These are phyloP conservation scores for Psittacula echo DNA, from an alignment of 2,797 vertebrate genomes.

Conservation along the genomic window DNA sequence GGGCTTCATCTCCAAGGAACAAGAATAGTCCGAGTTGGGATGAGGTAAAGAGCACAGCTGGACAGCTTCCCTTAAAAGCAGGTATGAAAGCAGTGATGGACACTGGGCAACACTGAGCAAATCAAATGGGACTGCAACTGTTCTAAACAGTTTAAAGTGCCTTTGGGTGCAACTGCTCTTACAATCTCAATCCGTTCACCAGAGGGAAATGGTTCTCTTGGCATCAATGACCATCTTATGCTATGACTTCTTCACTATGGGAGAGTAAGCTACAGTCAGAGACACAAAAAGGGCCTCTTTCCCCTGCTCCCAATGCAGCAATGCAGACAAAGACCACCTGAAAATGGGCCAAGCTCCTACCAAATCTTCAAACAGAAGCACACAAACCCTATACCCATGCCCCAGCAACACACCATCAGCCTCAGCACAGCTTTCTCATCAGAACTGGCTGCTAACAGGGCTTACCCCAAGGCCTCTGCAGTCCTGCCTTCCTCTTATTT, in stretches of 20 bases:
- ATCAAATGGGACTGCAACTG: not conserved
- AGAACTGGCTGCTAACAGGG: not conserved
- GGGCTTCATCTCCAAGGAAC: not conserved
- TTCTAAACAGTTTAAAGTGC: not conserved
- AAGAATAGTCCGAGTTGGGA: not conserved
- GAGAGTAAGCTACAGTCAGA: not conserved
- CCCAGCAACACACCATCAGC: not conserved
- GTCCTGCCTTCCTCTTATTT: not conserved
- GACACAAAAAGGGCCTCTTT: rapidly evolving
- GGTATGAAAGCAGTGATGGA: not conserved
- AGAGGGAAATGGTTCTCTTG: not conserved
- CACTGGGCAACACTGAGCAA: not conserved
- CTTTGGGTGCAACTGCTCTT: not conserved
- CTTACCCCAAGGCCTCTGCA: not conserved
- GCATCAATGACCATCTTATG: not conserved
- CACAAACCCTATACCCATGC: not conserved
- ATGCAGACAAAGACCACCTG: not conserved
- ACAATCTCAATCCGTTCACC: not conserved
- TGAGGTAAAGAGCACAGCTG: not conserved
- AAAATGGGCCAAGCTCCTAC: not conserved
- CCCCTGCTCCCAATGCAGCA: not conserved
- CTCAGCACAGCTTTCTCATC: not conserved
- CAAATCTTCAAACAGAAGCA: not conserved
- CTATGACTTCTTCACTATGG: not conserved
- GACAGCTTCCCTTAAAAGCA: not conserved